phyloP scores from a whole-genome alignment of 1,140 invertebrate genomes.

The Maconellicoccus hirsutus region DNA sequence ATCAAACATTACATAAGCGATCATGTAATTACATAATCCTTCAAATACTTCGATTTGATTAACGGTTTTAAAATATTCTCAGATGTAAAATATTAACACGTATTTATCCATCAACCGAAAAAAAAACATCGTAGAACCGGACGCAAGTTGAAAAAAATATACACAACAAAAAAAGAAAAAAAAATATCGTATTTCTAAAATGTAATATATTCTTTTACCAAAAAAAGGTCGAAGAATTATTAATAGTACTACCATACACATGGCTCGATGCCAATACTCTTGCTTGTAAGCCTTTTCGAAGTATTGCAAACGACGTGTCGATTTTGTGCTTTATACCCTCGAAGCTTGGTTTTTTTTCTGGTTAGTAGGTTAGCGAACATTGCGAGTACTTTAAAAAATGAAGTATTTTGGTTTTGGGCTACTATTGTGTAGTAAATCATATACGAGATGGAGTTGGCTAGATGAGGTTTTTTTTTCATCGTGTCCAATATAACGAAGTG shows the following conservation, averaged over 20 bases:
- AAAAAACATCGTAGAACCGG: no score
- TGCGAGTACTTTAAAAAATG: no score
- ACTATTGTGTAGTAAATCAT: background rate
- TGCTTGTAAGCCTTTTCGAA: constrained; percentile 16
- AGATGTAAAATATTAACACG: background rate
- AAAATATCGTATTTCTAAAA: constrained; percentile 19
- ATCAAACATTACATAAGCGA: background rate
- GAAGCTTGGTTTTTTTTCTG: constrained; percentile 14
- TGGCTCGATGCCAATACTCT: constrained; percentile 9
- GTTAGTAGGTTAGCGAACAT: background rate
- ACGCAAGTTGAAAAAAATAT: background rate
- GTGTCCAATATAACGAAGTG: no score
- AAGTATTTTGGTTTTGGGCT: background rate
- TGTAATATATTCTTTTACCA: constrained; percentile 22
- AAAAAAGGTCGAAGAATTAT: constrained; percentile 22
- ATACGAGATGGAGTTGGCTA: no score
- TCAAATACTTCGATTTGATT: background rate
- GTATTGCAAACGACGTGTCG: constrained; percentile 19
- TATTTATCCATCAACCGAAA: background rate
- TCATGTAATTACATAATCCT: background rate
- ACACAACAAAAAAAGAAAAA: background rate
- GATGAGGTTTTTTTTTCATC: no score
- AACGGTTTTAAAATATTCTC: background rate
- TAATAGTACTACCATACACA: constrained; percentile 13
- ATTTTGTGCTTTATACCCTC: constrained; percentile 6